Base-by-base conservation (phyloP, 2,113 vertebrate genomes). In the Apteryx mantelli region DNA sequence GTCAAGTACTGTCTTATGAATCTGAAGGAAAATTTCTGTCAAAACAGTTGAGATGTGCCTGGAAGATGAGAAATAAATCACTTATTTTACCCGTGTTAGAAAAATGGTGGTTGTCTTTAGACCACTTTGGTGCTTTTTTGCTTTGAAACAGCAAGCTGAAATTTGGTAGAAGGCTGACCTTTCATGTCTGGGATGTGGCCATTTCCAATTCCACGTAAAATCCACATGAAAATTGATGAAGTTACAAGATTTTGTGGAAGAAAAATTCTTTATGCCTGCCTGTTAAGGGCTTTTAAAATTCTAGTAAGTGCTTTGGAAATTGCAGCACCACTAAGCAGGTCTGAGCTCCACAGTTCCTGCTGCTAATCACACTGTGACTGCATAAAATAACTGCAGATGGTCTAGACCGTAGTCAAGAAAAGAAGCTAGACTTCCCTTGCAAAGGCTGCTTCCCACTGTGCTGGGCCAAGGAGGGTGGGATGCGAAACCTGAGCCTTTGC, bases 291-390 rank as follows among this genome's bases (percentile, higher is more conserved):
- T 44, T 85, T 36, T 36, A 21, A n/a, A 82, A 80, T 7, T 11
- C 53, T 17, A 73, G 36, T 8, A 34, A 78, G 22, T 24, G 13
- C 28, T 82, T 73, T 70, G 40, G 15, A 61, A 70, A 6, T 11
- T 11, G 3, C 68, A 68, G 50, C 60, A 1, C 5, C 22, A 16
- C 40, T 0, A 6, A 85, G 81, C 42, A 42, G 69, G 16, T 77
- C 26, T 11, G 53, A 80, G 25, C 20, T 40, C 48, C 61, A 50
- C 20, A 0, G 36, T 42, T 61, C n/a, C 12, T 12, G 52, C 10
- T 38, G 50, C 80, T 65, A 69, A 9, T 77, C 25, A 13, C 9
- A 2, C 13, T 0, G 1, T 2, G 18, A 20, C 46, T 56, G 52
- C 34, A 44, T 30, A n/a, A 16, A 4, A 76, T 26, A 52, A 44